Conservation (phyloP, 1,140 invertebrate species). For the Drosophila mauritiana region DNA sequence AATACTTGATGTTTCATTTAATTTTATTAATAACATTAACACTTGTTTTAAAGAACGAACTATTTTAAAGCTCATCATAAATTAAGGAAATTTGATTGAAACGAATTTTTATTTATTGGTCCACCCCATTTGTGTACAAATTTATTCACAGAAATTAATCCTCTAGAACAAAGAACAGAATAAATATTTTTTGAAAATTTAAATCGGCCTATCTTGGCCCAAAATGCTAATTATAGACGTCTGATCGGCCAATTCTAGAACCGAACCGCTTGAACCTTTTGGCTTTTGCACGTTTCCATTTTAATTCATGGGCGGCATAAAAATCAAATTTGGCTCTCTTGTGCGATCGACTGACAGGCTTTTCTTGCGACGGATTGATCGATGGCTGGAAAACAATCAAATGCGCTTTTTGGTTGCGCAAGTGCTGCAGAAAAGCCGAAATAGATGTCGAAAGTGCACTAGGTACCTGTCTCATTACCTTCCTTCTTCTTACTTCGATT, state of each 20-base stretch:
- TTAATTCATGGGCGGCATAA: conserved; percentile 70
- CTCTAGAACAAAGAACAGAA: not conserved
- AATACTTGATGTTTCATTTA: no score
- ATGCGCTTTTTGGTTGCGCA: conserved; percentile 34
- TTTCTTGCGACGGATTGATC: conserved; percentile 8
- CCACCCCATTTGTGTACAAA: not conserved
- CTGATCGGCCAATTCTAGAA: conserved; percentile 6
- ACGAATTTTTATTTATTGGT: not conserved
- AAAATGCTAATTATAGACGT: conserved; percentile 16
- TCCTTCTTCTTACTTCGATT: not conserved
- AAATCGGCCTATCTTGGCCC: conserved; percentile 5
- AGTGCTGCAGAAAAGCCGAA: conserved; percentile 1
- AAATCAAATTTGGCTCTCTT: conserved; percentile 46
- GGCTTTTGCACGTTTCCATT: conserved; percentile 47
- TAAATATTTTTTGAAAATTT: not conserved
- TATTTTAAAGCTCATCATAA: no score
- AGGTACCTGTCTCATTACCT: conserved; percentile 30
- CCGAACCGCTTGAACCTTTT: conserved; percentile 34
- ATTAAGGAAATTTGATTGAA: not conserved
- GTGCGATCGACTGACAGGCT: conserved; percentile 20
- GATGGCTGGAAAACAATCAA: conserved; percentile 31
- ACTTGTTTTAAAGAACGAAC: no score
- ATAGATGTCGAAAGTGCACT: not conserved
- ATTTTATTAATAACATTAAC: no score
- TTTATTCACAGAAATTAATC: not conserved